Evolutionary conservation across 2,888 invertebrate genomes (phyloP), one percentile per base, ranked within the genome.

Genomic region (Caradrina clavipalpis): DNA sequence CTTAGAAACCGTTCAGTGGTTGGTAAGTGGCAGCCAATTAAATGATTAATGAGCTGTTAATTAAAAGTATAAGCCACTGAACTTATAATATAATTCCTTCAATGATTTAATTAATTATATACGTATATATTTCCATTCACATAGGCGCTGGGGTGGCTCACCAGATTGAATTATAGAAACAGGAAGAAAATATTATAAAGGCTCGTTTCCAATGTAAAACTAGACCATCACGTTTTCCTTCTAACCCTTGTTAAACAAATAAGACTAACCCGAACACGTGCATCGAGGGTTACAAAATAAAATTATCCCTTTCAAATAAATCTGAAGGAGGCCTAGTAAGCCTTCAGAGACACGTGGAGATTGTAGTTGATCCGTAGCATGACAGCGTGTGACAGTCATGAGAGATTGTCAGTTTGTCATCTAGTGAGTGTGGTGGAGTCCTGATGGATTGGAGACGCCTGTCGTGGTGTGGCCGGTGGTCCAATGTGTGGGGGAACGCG

Each of bases 361-460:
- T 66, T 60, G 39, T 58, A 57, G 39, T 59, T 47, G 39, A 77
- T 65, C 47, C 70, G 10, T 6, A 31, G 45, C 31, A n/a, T 31
- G 47, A 55, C 49, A 47, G 49, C 26, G 21, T 2, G 59, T 55
- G 74, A 53, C 58, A 60, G 50, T 54, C 80, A 68, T 62, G 71
- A 74, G 60, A 64, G 74, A 76, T 68, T 73, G 75, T 56, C 69
- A 76, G 75, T 71, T 55, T 71, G 70, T 71, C 75, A 71, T 75
- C 49, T 58, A 53, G 63, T 53, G 50, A 58, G 58, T 67, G 31
- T 64, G 70, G 69, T 62, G 66, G 66, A 76, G 78, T 58, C 69
- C 72, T 81, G 81, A 83, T 83, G 83, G 81, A 86, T 84, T 70
- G 82, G 64, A 69, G 73, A 65, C 72, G 69, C 61, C 71, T 70